phyloP scores from a whole-genome alignment of 1,140 invertebrate genomes.

The Phortica variegata region DNA sequence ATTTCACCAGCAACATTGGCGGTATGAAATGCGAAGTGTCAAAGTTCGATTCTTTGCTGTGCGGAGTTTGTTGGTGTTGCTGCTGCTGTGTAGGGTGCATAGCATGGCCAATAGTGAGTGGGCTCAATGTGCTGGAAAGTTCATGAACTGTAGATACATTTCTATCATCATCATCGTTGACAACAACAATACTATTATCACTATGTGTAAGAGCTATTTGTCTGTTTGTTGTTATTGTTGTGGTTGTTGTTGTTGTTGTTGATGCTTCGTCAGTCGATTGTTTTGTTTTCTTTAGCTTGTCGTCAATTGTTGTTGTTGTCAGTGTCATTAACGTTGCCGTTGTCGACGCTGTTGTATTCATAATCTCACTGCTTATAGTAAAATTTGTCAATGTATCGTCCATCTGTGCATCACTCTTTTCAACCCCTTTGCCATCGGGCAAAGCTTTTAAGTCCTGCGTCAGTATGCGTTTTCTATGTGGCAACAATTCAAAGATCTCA shows the following conservation, averaged over 20 bases:
- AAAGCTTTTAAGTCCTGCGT: conserved; percentile 41
- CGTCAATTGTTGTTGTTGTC: neutral
- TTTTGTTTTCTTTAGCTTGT: conserved; percentile 3
- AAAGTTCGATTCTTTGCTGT: conserved; percentile 38
- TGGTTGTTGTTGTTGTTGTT: neutral
- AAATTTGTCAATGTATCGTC: conserved; percentile 4
- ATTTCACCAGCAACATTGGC: conserved; percentile 54
- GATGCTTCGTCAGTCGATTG: conserved; percentile 3
- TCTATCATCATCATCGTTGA: too few species aligned
- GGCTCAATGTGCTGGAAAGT: too few species aligned
- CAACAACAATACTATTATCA: too few species aligned
- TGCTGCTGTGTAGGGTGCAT: conserved; percentile 32
- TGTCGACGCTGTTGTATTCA: neutral
- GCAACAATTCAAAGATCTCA: conserved; percentile 45
- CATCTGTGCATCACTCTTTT: neutral
- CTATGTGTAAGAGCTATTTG: too few species aligned
- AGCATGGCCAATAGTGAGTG: conserved; percentile 30
- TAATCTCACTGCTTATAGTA: neutral
- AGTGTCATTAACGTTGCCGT: neutral
- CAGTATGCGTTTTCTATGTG: conserved; percentile 45
- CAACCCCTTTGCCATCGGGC: conserved; percentile 24
- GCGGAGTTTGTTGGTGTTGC: conserved; percentile 12
- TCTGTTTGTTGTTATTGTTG: neutral
- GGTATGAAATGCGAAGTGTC: conserved; percentile 56
- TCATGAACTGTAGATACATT: too few species aligned